These are phyloP conservation scores for Eupeodes latifasciatus DNA, from an alignment of 2,888 invertebrate species.

Conservation along the genomic window DNA sequence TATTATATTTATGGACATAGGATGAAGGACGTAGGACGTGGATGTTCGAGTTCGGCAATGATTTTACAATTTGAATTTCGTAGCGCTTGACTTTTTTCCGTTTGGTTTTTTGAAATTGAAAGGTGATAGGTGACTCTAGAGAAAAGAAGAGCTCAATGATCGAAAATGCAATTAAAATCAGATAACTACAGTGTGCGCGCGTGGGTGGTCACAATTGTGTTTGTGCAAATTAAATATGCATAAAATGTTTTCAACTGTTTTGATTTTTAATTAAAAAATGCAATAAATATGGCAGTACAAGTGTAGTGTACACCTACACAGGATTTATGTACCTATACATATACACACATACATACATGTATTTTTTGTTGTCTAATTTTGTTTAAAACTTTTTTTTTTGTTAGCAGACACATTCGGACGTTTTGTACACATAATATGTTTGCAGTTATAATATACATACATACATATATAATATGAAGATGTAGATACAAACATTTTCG, in stretches of 20 bases:
- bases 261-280: conserved; percentile 69
- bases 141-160: conserved; percentile 32
- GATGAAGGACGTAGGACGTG: too few species aligned
- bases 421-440: too few species aligned
- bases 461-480: too few species aligned
- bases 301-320: too few species aligned
- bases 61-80: conserved; percentile 55
- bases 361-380: neutral
- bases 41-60: conserved; percentile 40
- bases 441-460: too few species aligned
- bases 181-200: conserved; percentile 36
- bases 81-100: neutral
- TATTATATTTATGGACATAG: conserved; percentile 33
- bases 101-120: conserved; percentile 36
- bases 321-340: too few species aligned
- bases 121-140: conserved; percentile 42
- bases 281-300: conserved; percentile 7
- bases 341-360: neutral
- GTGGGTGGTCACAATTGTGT: conserved; percentile 38
- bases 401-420: neutral
- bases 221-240: conserved; percentile 66
- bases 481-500: conserved; percentile 41
- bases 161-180: conserved; percentile 70
- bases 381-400: neutral
- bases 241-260: conserved; percentile 68